Evolutionary conservation across 2,888 invertebrate genomes (phyloP).

Genomic region (Mycalesis mineus): DNA sequence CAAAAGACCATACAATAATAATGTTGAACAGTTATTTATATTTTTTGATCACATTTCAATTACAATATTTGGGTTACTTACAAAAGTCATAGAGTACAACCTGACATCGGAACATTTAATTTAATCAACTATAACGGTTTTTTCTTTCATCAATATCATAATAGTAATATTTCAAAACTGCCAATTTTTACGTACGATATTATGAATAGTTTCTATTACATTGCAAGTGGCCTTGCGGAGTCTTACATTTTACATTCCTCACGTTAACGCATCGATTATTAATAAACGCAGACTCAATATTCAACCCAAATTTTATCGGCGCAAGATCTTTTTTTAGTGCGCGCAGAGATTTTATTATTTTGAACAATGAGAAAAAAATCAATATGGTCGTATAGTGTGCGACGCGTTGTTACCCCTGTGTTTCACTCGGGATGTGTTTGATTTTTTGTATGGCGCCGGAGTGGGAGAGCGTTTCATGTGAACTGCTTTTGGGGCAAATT

Average conservation of each 20-base stretch:
- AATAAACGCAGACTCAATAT: constrained; percentile 71
- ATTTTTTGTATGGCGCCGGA: constrained; percentile 74
- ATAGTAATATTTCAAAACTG: not conserved
- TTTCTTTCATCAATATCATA: not conserved
- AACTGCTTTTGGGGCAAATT: constrained; percentile 78
- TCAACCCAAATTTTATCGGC: constrained; percentile 68
- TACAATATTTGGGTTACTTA: no score
- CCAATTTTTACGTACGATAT: constrained; percentile 55
- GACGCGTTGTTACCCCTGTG: constrained; percentile 77
- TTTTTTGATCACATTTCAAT: no score
- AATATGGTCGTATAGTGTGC: constrained; percentile 69
- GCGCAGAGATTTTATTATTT: constrained; percentile 68
- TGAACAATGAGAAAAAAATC: constrained; percentile 76
- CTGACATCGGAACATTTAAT: no score
- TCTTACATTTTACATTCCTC: constrained; percentile 75
- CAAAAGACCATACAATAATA: no score
- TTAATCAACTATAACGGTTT: no score
- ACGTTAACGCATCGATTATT: constrained; percentile 76
- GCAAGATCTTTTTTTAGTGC: constrained; percentile 64
- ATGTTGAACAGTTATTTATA: no score
- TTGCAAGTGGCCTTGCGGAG: constrained; percentile 71
- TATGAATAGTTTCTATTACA: constrained; percentile 70
- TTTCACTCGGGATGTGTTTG: constrained; percentile 77
- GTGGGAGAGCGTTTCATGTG: constrained; percentile 76
- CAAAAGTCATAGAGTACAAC: no score